Percentiles rank a stretch among this genome's conserved stretches.
These are phyloP conservation scores for Rhabdomys dilectus DNA, from an alignment of 2,113 vertebrate species.

Conservation along the genomic window DNA sequence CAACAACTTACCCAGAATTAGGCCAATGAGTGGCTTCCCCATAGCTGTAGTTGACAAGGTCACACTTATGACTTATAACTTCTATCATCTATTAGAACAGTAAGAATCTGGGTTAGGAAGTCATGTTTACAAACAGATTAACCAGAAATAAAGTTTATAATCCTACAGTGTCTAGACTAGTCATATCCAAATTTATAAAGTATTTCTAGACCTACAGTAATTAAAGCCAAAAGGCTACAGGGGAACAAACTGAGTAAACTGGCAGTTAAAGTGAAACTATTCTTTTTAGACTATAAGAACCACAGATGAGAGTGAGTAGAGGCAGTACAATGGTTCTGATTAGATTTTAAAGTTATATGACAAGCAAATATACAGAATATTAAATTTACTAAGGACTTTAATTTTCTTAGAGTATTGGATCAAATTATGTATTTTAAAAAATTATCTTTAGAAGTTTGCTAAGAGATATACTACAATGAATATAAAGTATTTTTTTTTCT, in stretches of 20 bases:
- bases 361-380: neutral
- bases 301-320: neutral
- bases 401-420: conserved; percentile 4
- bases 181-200: neutral
- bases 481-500: neutral
- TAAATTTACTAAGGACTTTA: neutral
- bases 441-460: conserved; percentile 10
- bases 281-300: neutral
- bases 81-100: conserved; percentile 95
- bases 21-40: conserved; percentile 99
- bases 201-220: neutral
- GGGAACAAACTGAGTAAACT: neutral
- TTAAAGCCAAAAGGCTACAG: neutral
- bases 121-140: conserved; percentile 41
- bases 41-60: conserved; percentile 99
- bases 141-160: neutral
- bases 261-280: neutral
- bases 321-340: neutral
- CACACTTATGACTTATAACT: conserved; percentile 98
- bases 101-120: conserved; percentile 51
- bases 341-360: conserved; percentile 2
- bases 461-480: neutral
- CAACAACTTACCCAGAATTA: conserved; percentile 94
- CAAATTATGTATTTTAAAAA: neutral
- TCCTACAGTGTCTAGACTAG: neutral